phyloP scores from a whole-genome alignment of 2,113 vertebrate genomes.

The Corydoras sp. region DNA sequence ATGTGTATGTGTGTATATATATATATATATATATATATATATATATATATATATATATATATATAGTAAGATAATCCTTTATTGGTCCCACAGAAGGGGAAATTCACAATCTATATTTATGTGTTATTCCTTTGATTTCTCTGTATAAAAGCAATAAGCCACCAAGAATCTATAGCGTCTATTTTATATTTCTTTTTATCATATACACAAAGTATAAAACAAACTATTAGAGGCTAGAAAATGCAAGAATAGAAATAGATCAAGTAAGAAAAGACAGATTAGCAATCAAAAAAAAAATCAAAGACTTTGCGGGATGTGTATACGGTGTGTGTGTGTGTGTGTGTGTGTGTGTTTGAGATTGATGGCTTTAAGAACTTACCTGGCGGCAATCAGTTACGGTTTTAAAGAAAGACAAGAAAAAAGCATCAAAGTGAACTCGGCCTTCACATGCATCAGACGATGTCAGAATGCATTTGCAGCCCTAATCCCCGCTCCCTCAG shows the following conservation, averaged over 20 bases:
- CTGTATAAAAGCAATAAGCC: too few species aligned
- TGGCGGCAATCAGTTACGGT: conserved; percentile 22
- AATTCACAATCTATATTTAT: too few species aligned
- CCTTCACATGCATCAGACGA: conserved; percentile 10
- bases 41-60: too few species aligned
- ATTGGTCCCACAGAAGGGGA: too few species aligned
- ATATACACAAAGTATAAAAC: too few species aligned
- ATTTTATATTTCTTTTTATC: too few species aligned
- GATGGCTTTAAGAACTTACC: conserved; percentile 25
- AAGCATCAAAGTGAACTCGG: conserved; percentile 1
- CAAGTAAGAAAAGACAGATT: conserved; percentile 32
- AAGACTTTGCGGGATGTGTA: background rate
- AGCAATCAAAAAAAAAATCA: background rate
- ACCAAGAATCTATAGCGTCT: too few species aligned
- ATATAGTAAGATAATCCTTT: too few species aligned
- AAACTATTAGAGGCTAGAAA: background rate
- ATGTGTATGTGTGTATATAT: too few species aligned
- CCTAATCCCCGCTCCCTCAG: background rate
- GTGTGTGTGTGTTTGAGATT: background rate
- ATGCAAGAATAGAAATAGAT: background rate
- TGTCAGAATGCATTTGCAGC: background rate
- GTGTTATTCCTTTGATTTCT: too few species aligned
- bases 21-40: too few species aligned
- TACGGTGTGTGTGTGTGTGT: conserved; percentile 15
- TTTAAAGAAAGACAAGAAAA: conserved; percentile 18